Conservation (phyloP, 2,888 invertebrate genomes). For the Drosophila tanythrix region DNA sequence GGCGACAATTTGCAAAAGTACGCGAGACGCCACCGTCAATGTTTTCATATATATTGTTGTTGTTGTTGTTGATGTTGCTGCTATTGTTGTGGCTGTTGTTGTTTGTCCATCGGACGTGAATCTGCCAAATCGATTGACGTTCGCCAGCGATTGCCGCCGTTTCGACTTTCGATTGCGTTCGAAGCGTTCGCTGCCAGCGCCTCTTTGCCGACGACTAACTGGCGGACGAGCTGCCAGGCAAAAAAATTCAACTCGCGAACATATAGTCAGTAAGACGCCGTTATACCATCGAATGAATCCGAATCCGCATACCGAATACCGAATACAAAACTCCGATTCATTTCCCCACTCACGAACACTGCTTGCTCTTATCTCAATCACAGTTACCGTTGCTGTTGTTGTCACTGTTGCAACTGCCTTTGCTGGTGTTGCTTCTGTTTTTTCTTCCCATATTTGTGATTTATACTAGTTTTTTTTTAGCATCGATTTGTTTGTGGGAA, state of each 20-base stretch:
- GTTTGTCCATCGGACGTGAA: slow-evolving; percentile 41
- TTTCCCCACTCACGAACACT: slow-evolving; percentile 36
- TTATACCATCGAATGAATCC: slow-evolving; percentile 21
- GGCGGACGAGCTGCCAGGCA: slow-evolving; percentile 34
- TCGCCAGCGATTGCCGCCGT: slow-evolving; percentile 23
- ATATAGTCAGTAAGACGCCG: slow-evolving; percentile 67
- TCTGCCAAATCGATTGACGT: slow-evolving; percentile 59
- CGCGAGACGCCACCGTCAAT: slow-evolving; percentile 16
- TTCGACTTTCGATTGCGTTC: slow-evolving; percentile 41
- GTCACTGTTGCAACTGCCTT: slow-evolving; percentile 5
- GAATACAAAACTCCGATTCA: slow-evolving; percentile 31
- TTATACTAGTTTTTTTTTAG: slow-evolving; percentile 11
- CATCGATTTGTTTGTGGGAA: slow-evolving; percentile 4
- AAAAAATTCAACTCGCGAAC: slow-evolving; percentile 18
- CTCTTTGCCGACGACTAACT: slow-evolving; percentile 53
- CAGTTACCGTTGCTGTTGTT: slow-evolving; percentile 7
- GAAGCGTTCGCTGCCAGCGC: slow-evolving; percentile 44
- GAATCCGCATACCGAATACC: slow-evolving; percentile 36
- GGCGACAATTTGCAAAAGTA: slow-evolving; percentile 43
- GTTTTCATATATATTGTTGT: slow-evolving; percentile 1
- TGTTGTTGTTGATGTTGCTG: slow-evolving; percentile 7
- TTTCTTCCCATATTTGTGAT: slow-evolving; percentile 12
- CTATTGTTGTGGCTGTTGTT: not conserved
- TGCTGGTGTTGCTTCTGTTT: slow-evolving; percentile 1
- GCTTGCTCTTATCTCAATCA: slow-evolving; percentile 41